Percentiles rank a stretch among this genome's conserved stretches.
Conservation (phyloP, 2,888 invertebrate species). For the Plemyria rubiginata region DNA sequence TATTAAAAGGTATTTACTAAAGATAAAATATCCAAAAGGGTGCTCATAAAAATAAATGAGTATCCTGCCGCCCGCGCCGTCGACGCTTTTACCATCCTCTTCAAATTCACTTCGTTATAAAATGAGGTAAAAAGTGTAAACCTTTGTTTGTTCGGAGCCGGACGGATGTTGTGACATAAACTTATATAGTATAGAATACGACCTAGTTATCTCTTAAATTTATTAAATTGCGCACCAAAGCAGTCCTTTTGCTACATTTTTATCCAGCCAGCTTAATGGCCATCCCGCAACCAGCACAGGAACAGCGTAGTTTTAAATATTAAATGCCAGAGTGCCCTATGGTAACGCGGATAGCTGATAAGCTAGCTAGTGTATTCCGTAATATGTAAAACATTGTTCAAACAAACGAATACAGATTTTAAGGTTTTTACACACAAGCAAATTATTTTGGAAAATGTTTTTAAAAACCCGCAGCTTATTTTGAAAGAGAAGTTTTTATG, state of each 20-base stretch:
- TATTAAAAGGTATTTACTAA: background rate
- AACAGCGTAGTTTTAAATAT: constrained; percentile 23
- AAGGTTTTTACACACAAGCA: constrained; percentile 4
- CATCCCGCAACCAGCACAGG: background rate
- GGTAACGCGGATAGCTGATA: constrained; percentile 13
- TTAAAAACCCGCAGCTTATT: background rate
- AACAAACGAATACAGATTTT: constrained; percentile 21
- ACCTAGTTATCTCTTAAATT: constrained; percentile 30
- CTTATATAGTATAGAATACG: constrained; percentile 41
- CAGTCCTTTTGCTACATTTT: background rate
- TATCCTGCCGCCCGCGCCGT: constrained; percentile 3
- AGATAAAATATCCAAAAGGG: background rate
- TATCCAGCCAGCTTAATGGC: no score
- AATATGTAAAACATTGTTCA: constrained; percentile 29
- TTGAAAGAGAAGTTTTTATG: background rate
- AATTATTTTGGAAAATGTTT: background rate
- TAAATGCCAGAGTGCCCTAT: constrained; percentile 12
- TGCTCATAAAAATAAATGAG: constrained; percentile 2
- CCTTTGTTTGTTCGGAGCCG: constrained; percentile 46
- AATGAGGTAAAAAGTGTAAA: constrained; percentile 42
- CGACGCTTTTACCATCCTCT: constrained; percentile 38
- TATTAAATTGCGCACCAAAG: constrained; percentile 32
- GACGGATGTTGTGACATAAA: constrained; percentile 39
- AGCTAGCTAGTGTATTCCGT: constrained; percentile 25
- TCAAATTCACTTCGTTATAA: constrained; percentile 55